Percentiles rank a stretch among this genome's conserved stretches.
phyloP scores from a whole-genome alignment of 2,113 vertebrate species.

The Lutjanus erythropterus region DNA sequence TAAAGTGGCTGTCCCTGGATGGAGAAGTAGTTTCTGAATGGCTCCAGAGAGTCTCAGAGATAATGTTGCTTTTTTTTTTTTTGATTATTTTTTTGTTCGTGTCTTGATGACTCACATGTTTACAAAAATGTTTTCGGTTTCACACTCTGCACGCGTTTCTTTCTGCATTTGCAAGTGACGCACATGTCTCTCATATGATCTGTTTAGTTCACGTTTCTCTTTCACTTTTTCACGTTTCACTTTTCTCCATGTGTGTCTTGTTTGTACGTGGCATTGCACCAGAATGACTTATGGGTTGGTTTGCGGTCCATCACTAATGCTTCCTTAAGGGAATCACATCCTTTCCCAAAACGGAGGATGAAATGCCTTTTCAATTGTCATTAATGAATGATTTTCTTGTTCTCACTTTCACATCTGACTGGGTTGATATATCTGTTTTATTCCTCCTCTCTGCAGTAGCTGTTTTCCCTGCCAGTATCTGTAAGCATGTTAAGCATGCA shows the following conservation, averaged over 20 bases:
- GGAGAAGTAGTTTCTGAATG: not conserved
- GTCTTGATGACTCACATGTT: not conserved
- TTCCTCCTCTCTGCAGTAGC: conserved; percentile 20
- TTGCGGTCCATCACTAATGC: conserved; percentile 20
- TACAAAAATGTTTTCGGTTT: not conserved
- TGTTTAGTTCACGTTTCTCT: not conserved
- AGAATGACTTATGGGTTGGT: conserved; percentile 16
- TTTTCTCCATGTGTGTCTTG: not conserved
- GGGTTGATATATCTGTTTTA: not conserved
- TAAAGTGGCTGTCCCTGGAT: not conserved
- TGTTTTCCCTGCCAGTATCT: conserved; percentile 20
- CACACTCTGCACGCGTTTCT: conserved; percentile 16
- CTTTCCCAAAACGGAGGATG: conserved; percentile 6
- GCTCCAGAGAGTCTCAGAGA: conserved; percentile 14
- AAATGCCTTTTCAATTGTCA: conserved; percentile 45
- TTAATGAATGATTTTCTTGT: conserved; percentile 33
- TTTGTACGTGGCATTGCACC: conserved; percentile 9
- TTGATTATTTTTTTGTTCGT: not conserved
- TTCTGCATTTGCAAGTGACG: not conserved
- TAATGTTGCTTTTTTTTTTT: not conserved
- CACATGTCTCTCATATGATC: not conserved
- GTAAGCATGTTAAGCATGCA: conserved; percentile 47
- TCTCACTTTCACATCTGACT: conserved; percentile 6
- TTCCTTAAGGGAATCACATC: conserved; percentile 9
- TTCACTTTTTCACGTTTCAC: conserved; percentile 5